phyloP scores from a whole-genome alignment of 2,113 vertebrate genomes.

The Coregonus clupeaformis region DNA sequence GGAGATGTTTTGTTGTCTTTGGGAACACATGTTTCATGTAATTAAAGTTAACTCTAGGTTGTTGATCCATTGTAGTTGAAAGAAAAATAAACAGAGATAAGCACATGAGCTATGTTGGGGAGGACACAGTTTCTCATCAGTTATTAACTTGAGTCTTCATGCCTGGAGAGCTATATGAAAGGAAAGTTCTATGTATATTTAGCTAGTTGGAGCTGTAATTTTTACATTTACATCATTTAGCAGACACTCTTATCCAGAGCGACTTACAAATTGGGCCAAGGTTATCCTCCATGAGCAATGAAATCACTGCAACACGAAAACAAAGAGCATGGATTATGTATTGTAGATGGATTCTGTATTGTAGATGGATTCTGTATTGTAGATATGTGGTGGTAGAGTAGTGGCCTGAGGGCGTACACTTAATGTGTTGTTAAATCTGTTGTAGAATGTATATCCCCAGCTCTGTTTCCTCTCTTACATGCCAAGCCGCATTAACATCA shows the following conservation, averaged over 20 bases:
- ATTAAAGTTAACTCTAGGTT: slow-evolving; percentile 67
- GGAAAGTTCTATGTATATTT: slow-evolving; percentile 2
- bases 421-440: not conserved
- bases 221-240: too few relatives aligned
- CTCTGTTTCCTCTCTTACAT: not conserved
- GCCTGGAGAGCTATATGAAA: not conserved
- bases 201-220: too few relatives aligned
- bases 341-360: too few relatives aligned
- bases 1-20: slow-evolving; percentile 59
- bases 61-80: slow-evolving; percentile 24
- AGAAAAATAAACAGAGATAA: slow-evolving; percentile 21
- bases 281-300: too few relatives aligned
- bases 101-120: too few relatives aligned
- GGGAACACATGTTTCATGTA: slow-evolving; percentile 64
- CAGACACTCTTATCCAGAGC: too few relatives aligned
- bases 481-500: slow-evolving; percentile 1
- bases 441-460: not conserved
- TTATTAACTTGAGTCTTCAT: slow-evolving; percentile 13
- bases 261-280: too few relatives aligned
- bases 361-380: too few relatives aligned
- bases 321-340: too few relatives aligned
- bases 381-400: too few relatives aligned
- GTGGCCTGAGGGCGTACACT: too few relatives aligned
- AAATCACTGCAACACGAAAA: too few relatives aligned
- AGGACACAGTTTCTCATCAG: slow-evolving; percentile 2